Conservation (phyloP, 2,888 invertebrate species). For the Drosophila planitibia region DNA sequence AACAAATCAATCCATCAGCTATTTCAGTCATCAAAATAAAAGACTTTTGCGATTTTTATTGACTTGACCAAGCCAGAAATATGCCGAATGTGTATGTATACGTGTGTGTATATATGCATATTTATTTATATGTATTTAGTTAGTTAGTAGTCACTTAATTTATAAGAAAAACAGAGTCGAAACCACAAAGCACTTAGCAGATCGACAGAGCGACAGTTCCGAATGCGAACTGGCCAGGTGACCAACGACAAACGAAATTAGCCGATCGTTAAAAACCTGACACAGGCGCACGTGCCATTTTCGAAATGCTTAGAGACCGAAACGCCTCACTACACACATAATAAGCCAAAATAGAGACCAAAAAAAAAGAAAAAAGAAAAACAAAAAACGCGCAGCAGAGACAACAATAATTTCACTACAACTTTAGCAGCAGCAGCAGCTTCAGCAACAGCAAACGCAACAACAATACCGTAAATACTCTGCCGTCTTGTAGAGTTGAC, state of each 20-base stretch:
- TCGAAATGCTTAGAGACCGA: conserved; percentile 67
- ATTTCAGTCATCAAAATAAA: conserved; percentile 29
- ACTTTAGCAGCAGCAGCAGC: conserved; percentile 12
- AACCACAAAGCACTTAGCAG: conserved; percentile 56
- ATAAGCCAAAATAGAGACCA: conserved; percentile 39
- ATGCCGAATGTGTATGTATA: neutral
- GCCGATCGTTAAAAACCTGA: conserved; percentile 79
- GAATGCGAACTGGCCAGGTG: neutral
- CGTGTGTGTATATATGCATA: conserved; percentile 5
- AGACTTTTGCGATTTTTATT: conserved; percentile 46
- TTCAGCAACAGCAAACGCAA: conserved; percentile 24
- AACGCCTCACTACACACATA: conserved; percentile 65
- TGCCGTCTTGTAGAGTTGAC: conserved; percentile 52
- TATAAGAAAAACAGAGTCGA: conserved; percentile 29
- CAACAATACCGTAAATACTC: conserved; percentile 69
- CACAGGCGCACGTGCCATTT: conserved; percentile 81
- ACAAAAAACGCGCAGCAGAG: conserved; percentile 28
- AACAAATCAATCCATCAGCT: conserved; percentile 75
- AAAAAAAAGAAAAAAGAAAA: conserved; percentile 17
- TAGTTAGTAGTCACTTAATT: conserved; percentile 54
- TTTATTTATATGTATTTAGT: conserved; percentile 30
- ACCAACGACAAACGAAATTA: conserved; percentile 61
- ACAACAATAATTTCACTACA: conserved; percentile 64
- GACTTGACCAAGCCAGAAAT: conserved; percentile 20
- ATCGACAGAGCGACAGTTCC: conserved; percentile 32